Evolutionary conservation across 2,797 vertebrate species (phyloP).

Genomic region (Artibeus jamaicensis): DNA sequence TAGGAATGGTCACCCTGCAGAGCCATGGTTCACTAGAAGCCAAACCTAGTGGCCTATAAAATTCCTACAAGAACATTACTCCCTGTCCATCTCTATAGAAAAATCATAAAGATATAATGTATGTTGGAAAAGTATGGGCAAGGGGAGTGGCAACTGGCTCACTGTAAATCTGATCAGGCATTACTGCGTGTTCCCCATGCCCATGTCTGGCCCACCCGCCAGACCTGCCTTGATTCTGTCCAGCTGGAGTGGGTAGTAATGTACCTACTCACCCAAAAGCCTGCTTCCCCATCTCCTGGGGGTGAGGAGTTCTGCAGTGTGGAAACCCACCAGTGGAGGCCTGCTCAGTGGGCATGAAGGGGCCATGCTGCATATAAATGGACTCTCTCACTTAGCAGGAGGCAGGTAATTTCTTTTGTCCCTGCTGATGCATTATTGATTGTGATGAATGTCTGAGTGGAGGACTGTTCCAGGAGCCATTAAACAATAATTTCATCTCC

Average conservation of each 20-base stretch:
- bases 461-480: constrained; percentile 87
- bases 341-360: constrained; percentile 78
- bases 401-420: constrained; percentile 88
- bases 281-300: background rate
- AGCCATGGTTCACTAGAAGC: background rate
- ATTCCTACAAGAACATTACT: background rate
- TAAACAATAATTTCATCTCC: constrained; percentile 89
- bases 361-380: constrained; percentile 81
- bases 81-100: background rate
- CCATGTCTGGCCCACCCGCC: background rate
- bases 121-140: background rate
- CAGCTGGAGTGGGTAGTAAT: background rate
- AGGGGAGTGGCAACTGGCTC: background rate
- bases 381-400: constrained; percentile 84
- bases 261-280: background rate
- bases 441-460: constrained; percentile 87
- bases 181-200: background rate
- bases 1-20: background rate
- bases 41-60: background rate
- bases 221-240: background rate
- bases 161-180: background rate
- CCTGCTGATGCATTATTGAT: constrained; percentile 88
- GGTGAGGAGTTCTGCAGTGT: background rate
- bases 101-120: background rate
- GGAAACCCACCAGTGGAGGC: constrained; percentile 69